Conservation (phyloP, 2,888 invertebrate species). For the Stenotaenia linearis region DNA sequence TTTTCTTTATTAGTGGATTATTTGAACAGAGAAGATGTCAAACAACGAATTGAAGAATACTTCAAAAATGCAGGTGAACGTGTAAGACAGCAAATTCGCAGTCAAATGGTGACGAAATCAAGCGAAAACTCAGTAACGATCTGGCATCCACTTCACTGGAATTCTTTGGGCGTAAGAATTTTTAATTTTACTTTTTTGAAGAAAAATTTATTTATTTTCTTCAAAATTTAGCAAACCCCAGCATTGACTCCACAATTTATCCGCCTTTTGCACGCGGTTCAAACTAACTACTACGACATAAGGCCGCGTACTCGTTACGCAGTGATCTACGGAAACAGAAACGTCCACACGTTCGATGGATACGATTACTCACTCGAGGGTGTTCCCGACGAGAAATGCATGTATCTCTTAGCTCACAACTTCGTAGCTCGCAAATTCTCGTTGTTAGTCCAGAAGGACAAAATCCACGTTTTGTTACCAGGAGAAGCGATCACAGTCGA, state of each 20-base stretch:
- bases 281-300: not conserved
- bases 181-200: no score
- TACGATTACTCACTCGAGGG: not conserved
- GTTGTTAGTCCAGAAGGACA: not conserved
- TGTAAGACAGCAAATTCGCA: not conserved
- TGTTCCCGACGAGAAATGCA: not conserved
- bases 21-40: not conserved
- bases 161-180: not conserved
- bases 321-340: not conserved
- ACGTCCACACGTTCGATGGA: conserved; percentile 1
- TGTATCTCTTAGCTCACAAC: not conserved
- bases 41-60: not conserved
- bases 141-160: not conserved
- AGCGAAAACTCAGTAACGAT: not conserved
- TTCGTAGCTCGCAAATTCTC: not conserved
- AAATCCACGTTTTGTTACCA: not conserved
- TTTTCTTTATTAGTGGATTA: not conserved
- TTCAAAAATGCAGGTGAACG: not conserved
- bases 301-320: no score
- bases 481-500: not conserved
- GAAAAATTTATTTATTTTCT: not conserved
- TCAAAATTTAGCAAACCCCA: not conserved
- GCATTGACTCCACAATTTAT: not conserved
- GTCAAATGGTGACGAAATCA: not conserved
- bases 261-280: not conserved